Conservation (phyloP, 2,888 invertebrate genomes). For the Polietes domitor region DNA sequence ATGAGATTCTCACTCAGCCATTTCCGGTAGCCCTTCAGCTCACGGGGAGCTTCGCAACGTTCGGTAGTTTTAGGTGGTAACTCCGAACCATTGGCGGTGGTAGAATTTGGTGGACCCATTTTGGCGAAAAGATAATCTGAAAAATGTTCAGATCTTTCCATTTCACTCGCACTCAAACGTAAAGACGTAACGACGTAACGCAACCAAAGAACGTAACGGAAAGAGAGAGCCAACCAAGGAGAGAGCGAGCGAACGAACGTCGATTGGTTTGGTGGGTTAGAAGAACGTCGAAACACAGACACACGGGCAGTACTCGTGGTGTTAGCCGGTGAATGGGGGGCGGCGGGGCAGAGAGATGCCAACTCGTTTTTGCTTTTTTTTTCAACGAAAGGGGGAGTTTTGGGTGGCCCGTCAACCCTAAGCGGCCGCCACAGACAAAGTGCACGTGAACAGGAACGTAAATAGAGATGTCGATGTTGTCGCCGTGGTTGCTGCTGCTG, state of each 20-base stretch:
- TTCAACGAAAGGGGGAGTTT: conserved; percentile 50
- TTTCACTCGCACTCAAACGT: conserved; percentile 71
- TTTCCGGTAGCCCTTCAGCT: conserved; percentile 85
- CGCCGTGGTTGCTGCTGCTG: conserved; percentile 8
- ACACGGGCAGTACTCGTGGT: background rate
- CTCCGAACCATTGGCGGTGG: conserved; percentile 80
- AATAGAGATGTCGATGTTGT: conserved; percentile 20
- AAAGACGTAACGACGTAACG: conserved; percentile 37
- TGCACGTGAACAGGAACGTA: conserved; percentile 50
- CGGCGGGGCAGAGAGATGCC: conserved; percentile 10
- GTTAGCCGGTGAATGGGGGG: background rate
- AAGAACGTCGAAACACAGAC: background rate
- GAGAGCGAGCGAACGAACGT: background rate
- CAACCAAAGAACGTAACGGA: conserved; percentile 30
- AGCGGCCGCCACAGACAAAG: background rate
- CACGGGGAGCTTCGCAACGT: conserved; percentile 84
- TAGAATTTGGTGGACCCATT: conserved; percentile 86
- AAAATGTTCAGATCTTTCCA: conserved; percentile 86
- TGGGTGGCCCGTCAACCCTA: conserved; percentile 38
- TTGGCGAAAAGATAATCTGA: conserved; percentile 91
- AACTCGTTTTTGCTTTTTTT: no score
- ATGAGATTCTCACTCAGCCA: conserved; percentile 90
- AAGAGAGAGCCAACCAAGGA: conserved; percentile 31
- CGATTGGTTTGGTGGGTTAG: background rate
- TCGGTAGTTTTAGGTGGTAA: conserved; percentile 83